These are phyloP conservation scores for Sussaba pulchella DNA, from an alignment of 2,888 invertebrate genomes.

Conservation along the genomic window DNA sequence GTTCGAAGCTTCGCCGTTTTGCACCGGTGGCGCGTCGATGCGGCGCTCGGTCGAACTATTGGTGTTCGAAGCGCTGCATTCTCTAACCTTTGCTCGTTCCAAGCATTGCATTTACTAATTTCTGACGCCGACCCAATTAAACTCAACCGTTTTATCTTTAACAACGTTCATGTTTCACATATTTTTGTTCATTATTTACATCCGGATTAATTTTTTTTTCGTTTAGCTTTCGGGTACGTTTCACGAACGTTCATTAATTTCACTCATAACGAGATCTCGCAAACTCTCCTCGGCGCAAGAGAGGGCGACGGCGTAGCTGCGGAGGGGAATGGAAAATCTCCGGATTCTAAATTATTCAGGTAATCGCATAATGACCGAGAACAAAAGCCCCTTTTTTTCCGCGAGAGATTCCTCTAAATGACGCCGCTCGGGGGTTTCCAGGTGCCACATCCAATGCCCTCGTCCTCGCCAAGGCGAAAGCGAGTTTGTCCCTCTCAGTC, in stretches of 20 bases:
- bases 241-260: slow-evolving; percentile 36
- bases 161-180: neutral
- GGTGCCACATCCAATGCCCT: slow-evolving; percentile 19
- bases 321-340: slow-evolving; percentile 4
- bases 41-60: no score
- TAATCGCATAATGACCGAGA: slow-evolving; percentile 44
- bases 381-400: slow-evolving; percentile 48
- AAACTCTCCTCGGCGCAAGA: neutral
- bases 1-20: no score
- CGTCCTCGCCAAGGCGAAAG: slow-evolving; percentile 17
- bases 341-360: slow-evolving; percentile 49
- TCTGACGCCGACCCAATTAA: no score
- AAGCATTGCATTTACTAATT: no score
- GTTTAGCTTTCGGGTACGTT: slow-evolving; percentile 7
- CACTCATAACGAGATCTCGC: slow-evolving; percentile 30
- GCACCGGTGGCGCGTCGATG: no score
- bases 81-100: no score
- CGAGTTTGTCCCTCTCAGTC: slow-evolving; percentile 3
- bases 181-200: slow-evolving; percentile 3
- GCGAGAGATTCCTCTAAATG: slow-evolving; percentile 47
- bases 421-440: slow-evolving; percentile 13
- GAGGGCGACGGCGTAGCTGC: no score
- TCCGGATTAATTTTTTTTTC: neutral
- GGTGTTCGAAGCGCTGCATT: no score
- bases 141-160: no score